Evolutionary conservation across 2,797 vertebrate species (phyloP).

Genomic region (Hemibagrus guttatus): DNA sequence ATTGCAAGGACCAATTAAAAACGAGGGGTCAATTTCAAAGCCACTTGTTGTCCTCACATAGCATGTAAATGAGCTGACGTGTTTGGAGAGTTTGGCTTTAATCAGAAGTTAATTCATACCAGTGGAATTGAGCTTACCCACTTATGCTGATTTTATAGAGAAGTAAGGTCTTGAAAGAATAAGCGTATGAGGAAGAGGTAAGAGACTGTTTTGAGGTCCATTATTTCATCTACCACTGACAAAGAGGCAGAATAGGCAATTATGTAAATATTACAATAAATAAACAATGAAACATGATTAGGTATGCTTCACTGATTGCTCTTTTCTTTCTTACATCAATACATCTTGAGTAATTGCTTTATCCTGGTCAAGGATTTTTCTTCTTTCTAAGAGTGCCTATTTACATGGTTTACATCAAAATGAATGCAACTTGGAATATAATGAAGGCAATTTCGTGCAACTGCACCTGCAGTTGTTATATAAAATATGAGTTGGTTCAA

Average conservation of each 20-base stretch:
- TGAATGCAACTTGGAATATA: not conserved
- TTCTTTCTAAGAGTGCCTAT: not conserved
- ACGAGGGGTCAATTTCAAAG: constrained; percentile 71
- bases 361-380: not conserved
- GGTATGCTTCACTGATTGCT: not conserved
- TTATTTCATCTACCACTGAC: not conserved
- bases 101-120: constrained; percentile 40
- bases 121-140: constrained; percentile 10
- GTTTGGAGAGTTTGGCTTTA: constrained; percentile 45
- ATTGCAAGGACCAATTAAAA: constrained; percentile 68
- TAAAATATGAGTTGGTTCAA: not conserved
- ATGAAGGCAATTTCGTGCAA: not conserved
- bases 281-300: not conserved
- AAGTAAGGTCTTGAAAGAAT: not conserved
- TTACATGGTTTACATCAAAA: not conserved
- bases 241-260: not conserved
- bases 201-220: not conserved
- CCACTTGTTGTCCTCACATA: constrained; percentile 63
- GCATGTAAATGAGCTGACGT: constrained; percentile 46
- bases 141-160: constrained; percentile 19
- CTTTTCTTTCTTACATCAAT: not conserved
- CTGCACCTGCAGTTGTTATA: not conserved
- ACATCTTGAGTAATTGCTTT: not conserved
- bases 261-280: constrained; percentile 4
- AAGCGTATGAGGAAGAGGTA: not conserved